These are phyloP conservation scores for Cephalopholis sonnerati DNA, from an alignment of 2,113 vertebrate genomes.

Conservation along the genomic window DNA sequence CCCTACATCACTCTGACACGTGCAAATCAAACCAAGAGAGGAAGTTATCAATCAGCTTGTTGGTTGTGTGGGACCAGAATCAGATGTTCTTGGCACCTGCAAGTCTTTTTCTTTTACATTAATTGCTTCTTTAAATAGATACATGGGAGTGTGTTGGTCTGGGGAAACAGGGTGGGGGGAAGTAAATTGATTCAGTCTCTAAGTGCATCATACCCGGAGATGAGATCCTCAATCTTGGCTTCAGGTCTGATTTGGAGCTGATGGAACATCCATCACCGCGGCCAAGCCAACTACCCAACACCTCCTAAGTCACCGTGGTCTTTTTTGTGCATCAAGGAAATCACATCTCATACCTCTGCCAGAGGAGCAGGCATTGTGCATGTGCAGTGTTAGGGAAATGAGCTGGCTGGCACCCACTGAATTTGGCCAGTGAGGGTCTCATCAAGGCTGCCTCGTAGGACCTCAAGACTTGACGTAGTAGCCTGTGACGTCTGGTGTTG, in stretches of 20 bases:
- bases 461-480: background rate
- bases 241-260: slow-evolving; percentile 48
- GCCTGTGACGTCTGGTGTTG: slow-evolving; percentile 16
- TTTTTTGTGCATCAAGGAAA: slow-evolving; percentile 57
- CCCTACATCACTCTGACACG: slow-evolving; percentile 79
- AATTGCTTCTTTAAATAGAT: slow-evolving; percentile 77
- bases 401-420: slow-evolving; percentile 21
- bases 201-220: slow-evolving; percentile 52
- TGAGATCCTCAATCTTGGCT: slow-evolving; percentile 60
- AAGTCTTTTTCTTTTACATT: slow-evolving; percentile 76
- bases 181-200: slow-evolving; percentile 57
- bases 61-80: slow-evolving; percentile 59
- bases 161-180: background rate
- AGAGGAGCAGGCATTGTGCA: background rate
- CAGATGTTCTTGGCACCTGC: slow-evolving; percentile 66
- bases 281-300: slow-evolving; percentile 18
- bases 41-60: slow-evolving; percentile 68
- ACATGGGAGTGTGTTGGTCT: slow-evolving; percentile 26
- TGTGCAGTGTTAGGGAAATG: slow-evolving; percentile 40
- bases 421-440: slow-evolving; percentile 31
- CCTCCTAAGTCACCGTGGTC: slow-evolving; percentile 29
- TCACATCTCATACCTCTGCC: slow-evolving; percentile 41
- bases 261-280: slow-evolving; percentile 58
- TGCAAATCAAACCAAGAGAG: slow-evolving; percentile 66
- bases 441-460: slow-evolving; percentile 18